Percentiles rank a stretch among this genome's conserved stretches.
These are phyloP conservation scores for Oncorhynchus mykiss DNA, from an alignment of 2,113 vertebrate genomes.

Conservation along the genomic window DNA sequence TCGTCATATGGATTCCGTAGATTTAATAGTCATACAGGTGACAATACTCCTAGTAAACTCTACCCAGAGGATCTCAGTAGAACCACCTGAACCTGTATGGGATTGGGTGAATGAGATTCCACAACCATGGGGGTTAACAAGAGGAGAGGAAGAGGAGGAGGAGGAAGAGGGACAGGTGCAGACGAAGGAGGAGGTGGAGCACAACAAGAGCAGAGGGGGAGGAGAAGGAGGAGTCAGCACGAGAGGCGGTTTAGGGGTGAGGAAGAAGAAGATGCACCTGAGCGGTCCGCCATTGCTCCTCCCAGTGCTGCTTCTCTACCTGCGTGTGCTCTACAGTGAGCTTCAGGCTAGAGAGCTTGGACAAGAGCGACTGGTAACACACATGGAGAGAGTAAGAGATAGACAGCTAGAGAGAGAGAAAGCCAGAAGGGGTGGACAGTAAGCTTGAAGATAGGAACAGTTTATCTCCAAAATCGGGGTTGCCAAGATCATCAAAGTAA, in stretches of 20 bases:
- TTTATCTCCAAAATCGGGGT: slow-evolving; percentile 4
- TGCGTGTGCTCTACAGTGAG: slow-evolving; percentile 76
- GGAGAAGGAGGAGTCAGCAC: slow-evolving; percentile 1
- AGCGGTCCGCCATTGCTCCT: slow-evolving; percentile 65
- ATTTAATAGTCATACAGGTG: no score
- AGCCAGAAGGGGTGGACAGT: slow-evolving; percentile 30
- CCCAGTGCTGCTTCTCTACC: slow-evolving; percentile 75
- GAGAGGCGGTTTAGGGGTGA: background rate
- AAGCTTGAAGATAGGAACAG: slow-evolving; percentile 26
- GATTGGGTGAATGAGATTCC: slow-evolving; percentile 20
- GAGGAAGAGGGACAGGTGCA: no score
- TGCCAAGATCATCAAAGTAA: slow-evolving; percentile 19
- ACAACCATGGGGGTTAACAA: slow-evolving; percentile 1
- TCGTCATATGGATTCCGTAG: no score
- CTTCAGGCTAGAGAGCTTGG: slow-evolving; percentile 72
- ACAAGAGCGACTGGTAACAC: slow-evolving; percentile 73
- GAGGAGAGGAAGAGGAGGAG: background rate
- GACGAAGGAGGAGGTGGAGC: no score
- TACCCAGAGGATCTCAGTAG: background rate
- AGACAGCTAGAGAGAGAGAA: slow-evolving; percentile 63
- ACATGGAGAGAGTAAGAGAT: slow-evolving; percentile 70
- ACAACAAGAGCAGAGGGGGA: background rate
- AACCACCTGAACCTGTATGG: no score
- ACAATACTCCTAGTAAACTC: no score
- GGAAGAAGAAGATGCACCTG: slow-evolving; percentile 59